Base-by-base conservation (phyloP, 2,113 vertebrate genomes). In the Cranoglanis bouderius region DNA sequence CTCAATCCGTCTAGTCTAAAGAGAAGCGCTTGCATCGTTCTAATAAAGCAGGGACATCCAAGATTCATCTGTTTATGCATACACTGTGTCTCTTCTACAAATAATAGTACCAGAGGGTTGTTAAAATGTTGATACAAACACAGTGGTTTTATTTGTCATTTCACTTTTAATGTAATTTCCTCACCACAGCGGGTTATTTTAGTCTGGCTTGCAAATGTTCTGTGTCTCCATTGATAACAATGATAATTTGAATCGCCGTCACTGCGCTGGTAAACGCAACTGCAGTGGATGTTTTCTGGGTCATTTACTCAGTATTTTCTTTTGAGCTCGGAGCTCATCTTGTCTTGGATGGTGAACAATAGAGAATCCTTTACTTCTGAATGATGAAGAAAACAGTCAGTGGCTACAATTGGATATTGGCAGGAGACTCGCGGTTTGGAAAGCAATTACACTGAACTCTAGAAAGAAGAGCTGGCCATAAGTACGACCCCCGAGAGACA, bases 391-490 rank as follows among this genome's bases (percentile, higher is more conserved):
- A 90, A 94, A 94, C 93, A 93, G 92, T 92, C 92, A 87, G 72
- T 82, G 89, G 90, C 91, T 90, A 94, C 92, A 94, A 94, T 94
- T 93, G 93, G 88, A 94, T 93, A 93, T 92, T 94, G 93, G 94
- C 93, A 93, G 75, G 92, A 94, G 93, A 93, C 92, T 90, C 92
- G 92, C 92, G 90, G 91, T 94, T 95, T 93, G 93, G 92, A 94
- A 95, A 94, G 95, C 95, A 96, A 96, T 95, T 96, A 95, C 94
- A 94, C 93, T 92, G 93, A 94, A 94, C 94, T 93, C 94, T 94
- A 93, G 92, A 95, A 94, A 95, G 92, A 90, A 90, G 93, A 90
- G 92, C 92, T 88, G 92, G 93, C 93, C 92, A 93, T 94, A 94
- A 93, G 92, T 90, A 90, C 88, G 92, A 91, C 91, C 94, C 94